Evolutionary conservation across 1,140 invertebrate species (phyloP), one percentile per base, ranked within the genome.

Genomic region (Trissolcus basalis): DNA sequence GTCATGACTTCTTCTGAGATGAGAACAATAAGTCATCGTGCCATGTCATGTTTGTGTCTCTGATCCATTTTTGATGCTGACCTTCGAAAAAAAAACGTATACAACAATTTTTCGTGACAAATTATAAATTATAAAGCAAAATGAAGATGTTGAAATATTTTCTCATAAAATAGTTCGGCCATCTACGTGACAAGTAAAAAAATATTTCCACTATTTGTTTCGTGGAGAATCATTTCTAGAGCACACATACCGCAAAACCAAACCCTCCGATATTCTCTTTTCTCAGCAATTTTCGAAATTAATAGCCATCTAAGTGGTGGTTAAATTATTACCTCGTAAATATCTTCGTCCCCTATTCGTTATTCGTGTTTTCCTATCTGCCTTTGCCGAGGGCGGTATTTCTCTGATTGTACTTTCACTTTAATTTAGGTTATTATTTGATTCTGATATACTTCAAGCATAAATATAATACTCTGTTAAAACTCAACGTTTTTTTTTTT

Each of bases 301-400:
- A 80, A 77, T 80, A 80, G 78, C 74, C 48, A 70, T 50, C 78
- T 80, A 80, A 80, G 78, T 80, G 78, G 75, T 67, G 74, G 79
- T 75, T 78, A 80, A 80, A 80, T 80, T 80, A 78, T 80, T 78
- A 65, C 79, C 71, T 80, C 79, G 69, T 80, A 80, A 80, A 80
- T 80, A 80, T 78, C 79, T 70, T 68, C 69, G 68, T 65, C 73
- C 74, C 63, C 70, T 71, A 64, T 58, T 49, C 72, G 69, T 67
- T 47, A 58, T 71, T 63, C 69, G 60, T 67, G 65, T 68, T 74
- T 76, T 71, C 74, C 58, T 70, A 77, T 74, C 61, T 63, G 63
- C 61, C 67, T 69, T 54, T 56, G 58, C 60, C 15, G 50, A 77
- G 75, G 64, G 70, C 67, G 39, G 71, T 67, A 77, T 67, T 55